A percentile compares a stretch with the other conserved stretches of the same genome.
phyloP scores from a whole-genome alignment of 2,888 invertebrate genomes.

The Neoascia interrupta region DNA sequence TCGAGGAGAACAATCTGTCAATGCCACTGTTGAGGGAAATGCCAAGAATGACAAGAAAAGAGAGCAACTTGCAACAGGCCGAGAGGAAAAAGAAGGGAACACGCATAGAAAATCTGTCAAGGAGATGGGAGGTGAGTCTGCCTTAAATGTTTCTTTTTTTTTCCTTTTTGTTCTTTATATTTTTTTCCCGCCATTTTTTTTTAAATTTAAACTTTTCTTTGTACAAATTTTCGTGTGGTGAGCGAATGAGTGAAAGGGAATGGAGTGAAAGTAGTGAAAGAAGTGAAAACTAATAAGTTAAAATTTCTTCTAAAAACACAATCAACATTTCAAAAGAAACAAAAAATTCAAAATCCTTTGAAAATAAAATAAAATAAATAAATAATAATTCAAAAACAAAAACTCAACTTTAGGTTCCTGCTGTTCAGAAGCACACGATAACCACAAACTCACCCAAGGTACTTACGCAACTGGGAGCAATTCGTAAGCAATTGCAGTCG shows the following conservation, averaged over 20 bases:
- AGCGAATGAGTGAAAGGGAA: too few species aligned
- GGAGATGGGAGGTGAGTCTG: constrained; percentile 81
- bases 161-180: neutral
- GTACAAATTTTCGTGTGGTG: too few species aligned
- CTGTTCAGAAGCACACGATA: constrained; percentile 81
- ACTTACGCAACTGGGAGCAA: constrained; percentile 85
- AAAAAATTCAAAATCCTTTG: too few species aligned
- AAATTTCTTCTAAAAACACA: too few species aligned
- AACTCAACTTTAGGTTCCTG: constrained; percentile 81
- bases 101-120: constrained; percentile 78
- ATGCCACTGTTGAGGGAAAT: constrained; percentile 84
- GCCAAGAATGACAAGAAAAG: constrained; percentile 77
- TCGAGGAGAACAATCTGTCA: constrained; percentile 80
- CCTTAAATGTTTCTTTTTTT: neutral
- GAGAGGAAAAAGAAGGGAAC: constrained; percentile 63
- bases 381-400: too few species aligned
- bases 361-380: too few species aligned
- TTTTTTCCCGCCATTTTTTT: neutral
- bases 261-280: too few species aligned
- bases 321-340: too few species aligned
- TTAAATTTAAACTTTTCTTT: too few species aligned
- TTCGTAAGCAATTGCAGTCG: constrained; percentile 84
- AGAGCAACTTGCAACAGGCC: constrained; percentile 54
- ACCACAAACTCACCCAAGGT: constrained; percentile 80
- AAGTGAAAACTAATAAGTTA: too few species aligned